Conservation (phyloP, 2,888 invertebrate genomes). For the Gastrophysa polygoni region DNA sequence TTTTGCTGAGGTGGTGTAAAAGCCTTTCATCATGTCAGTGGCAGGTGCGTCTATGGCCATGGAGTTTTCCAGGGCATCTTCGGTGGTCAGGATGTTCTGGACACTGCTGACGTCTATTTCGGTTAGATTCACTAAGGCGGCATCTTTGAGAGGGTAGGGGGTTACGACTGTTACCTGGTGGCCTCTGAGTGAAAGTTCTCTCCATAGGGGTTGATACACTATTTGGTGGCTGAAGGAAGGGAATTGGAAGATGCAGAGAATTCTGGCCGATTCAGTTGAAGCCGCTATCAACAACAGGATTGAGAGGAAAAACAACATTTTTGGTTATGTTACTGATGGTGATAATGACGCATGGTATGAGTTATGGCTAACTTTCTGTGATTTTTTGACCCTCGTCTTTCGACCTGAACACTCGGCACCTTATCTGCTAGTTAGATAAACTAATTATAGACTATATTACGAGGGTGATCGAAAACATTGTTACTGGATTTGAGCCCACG, state of each 20-base stretch:
- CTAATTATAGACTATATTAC: not conserved
- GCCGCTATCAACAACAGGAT: not conserved
- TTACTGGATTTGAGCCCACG: too few species aligned
- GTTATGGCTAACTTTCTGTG: too few species aligned
- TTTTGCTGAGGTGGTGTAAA: not conserved
- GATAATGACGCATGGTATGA: too few species aligned
- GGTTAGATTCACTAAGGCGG: constrained; percentile 45
- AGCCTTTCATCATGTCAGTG: not conserved
- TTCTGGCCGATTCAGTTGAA: constrained; percentile 28
- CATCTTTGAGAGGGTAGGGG: constrained; percentile 46
- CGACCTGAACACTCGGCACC: too few species aligned
- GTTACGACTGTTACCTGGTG: constrained; percentile 48
- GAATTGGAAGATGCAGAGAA: constrained; percentile 38
- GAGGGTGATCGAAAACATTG: too few species aligned
- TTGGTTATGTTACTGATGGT: too few species aligned
- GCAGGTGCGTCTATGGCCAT: not conserved
- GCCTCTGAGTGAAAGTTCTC: constrained; percentile 45
- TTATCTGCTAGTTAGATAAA: not conserved
- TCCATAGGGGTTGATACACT: constrained; percentile 43
- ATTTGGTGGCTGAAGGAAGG: constrained; percentile 44
- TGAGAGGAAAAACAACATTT: not conserved
- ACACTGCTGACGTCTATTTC: constrained; percentile 45
- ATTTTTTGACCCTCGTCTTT: too few species aligned
- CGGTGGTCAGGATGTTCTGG: not conserved
- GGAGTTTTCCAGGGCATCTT: not conserved